phyloP scores from a whole-genome alignment of 2,113 vertebrate genomes.

The Acanthisitta chloris region DNA sequence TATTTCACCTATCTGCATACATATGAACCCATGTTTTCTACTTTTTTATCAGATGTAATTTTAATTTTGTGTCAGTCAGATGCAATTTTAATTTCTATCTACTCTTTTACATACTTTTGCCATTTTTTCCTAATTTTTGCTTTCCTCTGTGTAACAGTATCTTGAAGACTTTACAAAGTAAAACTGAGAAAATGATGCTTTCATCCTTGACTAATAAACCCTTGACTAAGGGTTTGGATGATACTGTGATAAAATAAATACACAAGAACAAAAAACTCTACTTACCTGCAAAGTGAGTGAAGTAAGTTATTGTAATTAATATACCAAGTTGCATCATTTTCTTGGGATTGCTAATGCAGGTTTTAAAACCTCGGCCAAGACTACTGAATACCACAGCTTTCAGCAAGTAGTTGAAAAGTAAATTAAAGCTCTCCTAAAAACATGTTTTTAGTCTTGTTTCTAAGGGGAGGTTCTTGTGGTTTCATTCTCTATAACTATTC shows the following conservation, averaged over 20 bases:
- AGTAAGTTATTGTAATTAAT: background rate
- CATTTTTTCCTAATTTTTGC: background rate
- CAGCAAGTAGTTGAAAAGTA: background rate
- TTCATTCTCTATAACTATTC: background rate
- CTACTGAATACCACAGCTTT: background rate
- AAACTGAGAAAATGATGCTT: background rate
- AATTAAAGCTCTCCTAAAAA: background rate
- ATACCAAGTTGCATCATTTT: background rate
- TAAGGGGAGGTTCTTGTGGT: constrained; percentile 18
- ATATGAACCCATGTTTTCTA: background rate
- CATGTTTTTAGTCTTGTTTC: background rate
- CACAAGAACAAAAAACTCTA: background rate
- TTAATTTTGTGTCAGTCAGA: background rate
- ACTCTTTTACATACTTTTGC: background rate
- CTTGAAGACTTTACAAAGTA: background rate
- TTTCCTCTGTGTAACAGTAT: background rate
- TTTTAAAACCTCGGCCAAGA: background rate
- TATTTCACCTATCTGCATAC: background rate
- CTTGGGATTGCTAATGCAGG: background rate
- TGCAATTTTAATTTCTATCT: background rate
- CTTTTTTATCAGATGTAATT: background rate
- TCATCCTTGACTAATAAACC: background rate
- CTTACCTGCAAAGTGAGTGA: background rate
- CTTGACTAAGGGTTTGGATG: background rate
- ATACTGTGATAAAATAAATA: background rate